Base-by-base conservation (phyloP, 2,888 invertebrate species). In the Beris chalybata region DNA sequence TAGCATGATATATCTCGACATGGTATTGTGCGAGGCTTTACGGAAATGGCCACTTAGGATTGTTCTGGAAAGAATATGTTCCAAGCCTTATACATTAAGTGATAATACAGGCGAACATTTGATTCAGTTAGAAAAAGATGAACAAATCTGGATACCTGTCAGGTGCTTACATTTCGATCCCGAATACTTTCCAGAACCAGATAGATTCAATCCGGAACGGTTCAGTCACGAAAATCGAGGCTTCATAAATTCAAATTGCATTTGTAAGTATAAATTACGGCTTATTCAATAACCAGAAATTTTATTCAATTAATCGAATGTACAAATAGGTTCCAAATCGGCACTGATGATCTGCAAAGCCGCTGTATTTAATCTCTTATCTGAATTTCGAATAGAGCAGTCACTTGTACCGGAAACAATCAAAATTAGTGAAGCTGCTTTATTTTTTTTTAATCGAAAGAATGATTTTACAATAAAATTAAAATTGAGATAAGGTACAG, bases 1-100 rank as follows among this genome's bases (percentile, higher is more conserved):
- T 71, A 81, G 79, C 48, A 84, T 88, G 85, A 82, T 82, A 55
- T 88, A 87, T 67, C 73, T 88, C 80, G 87, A 87, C 70, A 79
- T 79, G 74, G 76, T 80, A 0, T 74, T 87, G 0, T 84, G 84
- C 73, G 85, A 86, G 72, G 70, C 80, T 0, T 74, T 85, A 3
- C 76, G 85, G 13, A 75, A 78, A 67, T 87, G 85, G 85, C 83
- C 86, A 0, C 78, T 83, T 0, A 81, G 74, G 0, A 54, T 79
- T 0, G 78, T 74, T 0, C 64, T 80, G 15, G 86, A 86, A 71
- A 80, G 87, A 9, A 67, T 80, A 4, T 87, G 86, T 72, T 77
- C 76, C 4, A 85, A 83, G 73, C 82, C 83, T 45, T 86, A 84
- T 67, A 82, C 65, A 64, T 79, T 75, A 15, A 73, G 74, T 4